Conservation (phyloP, 2,113 vertebrate genomes). For the Istiophorus platypterus region DNA sequence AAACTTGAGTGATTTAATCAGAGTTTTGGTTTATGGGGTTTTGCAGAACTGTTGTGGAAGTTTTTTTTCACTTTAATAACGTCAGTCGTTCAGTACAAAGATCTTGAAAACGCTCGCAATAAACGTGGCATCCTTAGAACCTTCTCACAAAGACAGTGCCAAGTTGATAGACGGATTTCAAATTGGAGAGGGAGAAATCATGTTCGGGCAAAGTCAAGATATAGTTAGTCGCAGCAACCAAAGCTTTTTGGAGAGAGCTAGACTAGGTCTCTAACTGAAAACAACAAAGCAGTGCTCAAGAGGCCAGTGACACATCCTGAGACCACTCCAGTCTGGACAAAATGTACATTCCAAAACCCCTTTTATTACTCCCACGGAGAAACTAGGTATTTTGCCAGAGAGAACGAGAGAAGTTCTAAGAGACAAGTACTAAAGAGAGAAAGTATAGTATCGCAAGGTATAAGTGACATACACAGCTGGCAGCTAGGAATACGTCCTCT, state of each 20-base stretch:
- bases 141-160: background rate
- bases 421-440: background rate
- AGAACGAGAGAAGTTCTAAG: background rate
- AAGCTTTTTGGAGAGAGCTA: background rate
- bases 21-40: background rate
- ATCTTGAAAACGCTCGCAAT: background rate
- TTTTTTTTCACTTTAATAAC: background rate
- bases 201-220: background rate
- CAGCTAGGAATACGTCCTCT: background rate
- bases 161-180: background rate
- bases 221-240: background rate
- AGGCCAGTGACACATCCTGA: background rate
- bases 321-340: background rate
- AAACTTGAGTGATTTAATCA: background rate
- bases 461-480: background rate
- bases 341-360: background rate
- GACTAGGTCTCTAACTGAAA: background rate
- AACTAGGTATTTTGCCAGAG: background rate
- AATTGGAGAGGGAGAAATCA: background rate
- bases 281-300: background rate
- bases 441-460: background rate
- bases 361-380: background rate
- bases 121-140: background rate
- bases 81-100: conserved; percentile 11
- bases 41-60: background rate